Evolutionary conservation across 2,113 vertebrate genomes (phyloP).

Genomic region (Cyprichromis sp.): DNA sequence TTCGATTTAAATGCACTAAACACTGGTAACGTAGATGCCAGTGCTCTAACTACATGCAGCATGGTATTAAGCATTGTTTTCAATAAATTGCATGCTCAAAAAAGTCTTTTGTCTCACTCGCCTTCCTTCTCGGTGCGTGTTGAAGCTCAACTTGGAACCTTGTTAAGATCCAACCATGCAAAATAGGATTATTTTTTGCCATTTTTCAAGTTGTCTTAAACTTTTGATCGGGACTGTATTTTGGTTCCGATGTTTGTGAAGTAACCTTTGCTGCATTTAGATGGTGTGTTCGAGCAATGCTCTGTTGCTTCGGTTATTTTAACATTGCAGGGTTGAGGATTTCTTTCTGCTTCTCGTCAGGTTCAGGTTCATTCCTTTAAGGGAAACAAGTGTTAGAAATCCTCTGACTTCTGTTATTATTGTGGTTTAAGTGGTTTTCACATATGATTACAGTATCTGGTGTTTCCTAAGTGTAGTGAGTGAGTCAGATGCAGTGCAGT

Average conservation of each 20-base stretch:
- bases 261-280: background rate
- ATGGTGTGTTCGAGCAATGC: fast-evolving
- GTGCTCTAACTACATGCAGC: background rate
- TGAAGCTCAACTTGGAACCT: background rate
- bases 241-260: background rate
- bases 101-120: background rate
- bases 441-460: conserved; percentile 35
- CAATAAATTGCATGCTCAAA: background rate
- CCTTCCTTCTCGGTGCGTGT: background rate
- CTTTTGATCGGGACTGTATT: background rate
- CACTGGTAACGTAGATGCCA: fast-evolving
- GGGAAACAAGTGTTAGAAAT: background rate
- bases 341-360: background rate
- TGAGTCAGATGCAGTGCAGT: conserved; percentile 25
- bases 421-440: conserved; percentile 41
- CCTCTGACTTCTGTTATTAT: conserved; percentile 27
- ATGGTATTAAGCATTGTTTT: background rate
- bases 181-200: background rate
- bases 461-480: conserved; percentile 17
- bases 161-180: background rate
- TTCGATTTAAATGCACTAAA: background rate
- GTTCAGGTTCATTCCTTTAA: background rate
- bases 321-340: background rate
- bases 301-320: background rate
- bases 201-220: background rate